Evolutionary conservation across 2,797 vertebrate species (phyloP).

Genomic region (Intellagama lesueurii): DNA sequence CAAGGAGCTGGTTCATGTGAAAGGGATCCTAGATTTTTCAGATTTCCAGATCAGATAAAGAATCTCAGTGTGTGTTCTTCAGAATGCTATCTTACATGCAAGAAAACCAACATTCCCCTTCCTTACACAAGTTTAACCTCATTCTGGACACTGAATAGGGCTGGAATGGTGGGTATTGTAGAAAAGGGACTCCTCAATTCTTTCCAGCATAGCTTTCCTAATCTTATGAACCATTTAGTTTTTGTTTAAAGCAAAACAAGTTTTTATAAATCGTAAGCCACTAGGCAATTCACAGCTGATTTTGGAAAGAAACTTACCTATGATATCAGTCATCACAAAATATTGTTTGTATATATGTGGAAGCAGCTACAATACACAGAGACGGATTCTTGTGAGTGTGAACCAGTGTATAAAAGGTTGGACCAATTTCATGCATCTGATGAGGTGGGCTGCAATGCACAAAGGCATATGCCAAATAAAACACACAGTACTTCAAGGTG

Average conservation of each 20-base stretch:
- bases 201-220: slow-evolving; percentile 54
- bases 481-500: background rate
- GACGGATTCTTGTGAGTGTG: too few species aligned
- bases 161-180: background rate
- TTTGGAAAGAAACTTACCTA: background rate
- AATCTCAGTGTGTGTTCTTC: too few species aligned
- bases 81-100: too few species aligned
- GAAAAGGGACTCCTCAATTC: slow-evolving; percentile 45
- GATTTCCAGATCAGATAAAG: too few species aligned
- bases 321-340: background rate
- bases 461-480: background rate
- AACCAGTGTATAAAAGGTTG: too few species aligned
- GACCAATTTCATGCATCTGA: background rate
- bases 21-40: too few species aligned
- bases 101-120: too few species aligned
- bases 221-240: slow-evolving; percentile 46
- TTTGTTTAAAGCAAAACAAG: slow-evolving; percentile 44
- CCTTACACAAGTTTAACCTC: too few species aligned
- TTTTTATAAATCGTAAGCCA: slow-evolving; percentile 40
- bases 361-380: background rate
- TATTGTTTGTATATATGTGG: background rate
- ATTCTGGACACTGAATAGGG: too few species aligned
- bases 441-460: background rate
- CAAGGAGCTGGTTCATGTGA: too few species aligned
- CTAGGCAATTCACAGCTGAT: background rate